Percentiles rank a stretch among this genome's conserved stretches.
phyloP scores from a whole-genome alignment of 2,113 vertebrate species.

The Strigops habroptila region DNA sequence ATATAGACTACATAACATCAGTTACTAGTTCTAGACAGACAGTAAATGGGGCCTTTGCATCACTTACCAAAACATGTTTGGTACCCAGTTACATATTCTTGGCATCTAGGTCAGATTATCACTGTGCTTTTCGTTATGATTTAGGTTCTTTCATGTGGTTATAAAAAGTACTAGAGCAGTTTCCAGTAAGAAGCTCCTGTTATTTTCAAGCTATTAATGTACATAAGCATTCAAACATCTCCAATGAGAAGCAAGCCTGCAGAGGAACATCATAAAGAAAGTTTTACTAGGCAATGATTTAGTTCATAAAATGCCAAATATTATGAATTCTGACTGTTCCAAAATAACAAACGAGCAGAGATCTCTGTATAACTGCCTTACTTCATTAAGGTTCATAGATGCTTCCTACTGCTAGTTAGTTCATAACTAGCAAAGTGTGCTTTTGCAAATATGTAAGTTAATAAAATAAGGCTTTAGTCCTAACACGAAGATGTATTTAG shows the following conservation, averaged over 20 bases:
- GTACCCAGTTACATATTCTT: neutral
- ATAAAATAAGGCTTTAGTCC: neutral
- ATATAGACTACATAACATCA: neutral
- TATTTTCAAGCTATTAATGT: neutral
- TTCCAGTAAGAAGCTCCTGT: neutral
- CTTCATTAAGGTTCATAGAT: neutral
- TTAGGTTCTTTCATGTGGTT: neutral
- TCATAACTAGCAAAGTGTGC: neutral
- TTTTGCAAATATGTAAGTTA: neutral
- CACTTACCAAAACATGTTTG: neutral
- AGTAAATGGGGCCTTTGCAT: neutral
- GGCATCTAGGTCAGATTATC: neutral
- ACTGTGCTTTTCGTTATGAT: neutral
- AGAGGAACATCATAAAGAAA: neutral
- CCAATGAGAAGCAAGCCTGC: neutral
- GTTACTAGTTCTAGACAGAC: neutral
- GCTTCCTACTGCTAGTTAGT: neutral
- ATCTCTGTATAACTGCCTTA: neutral
- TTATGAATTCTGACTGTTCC: neutral
- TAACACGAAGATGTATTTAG: neutral
- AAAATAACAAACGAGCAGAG: neutral
- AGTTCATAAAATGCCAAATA: neutral
- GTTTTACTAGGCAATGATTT: neutral
- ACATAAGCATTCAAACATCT: neutral
- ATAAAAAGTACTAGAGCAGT: neutral